Evolutionary conservation across 2,797 vertebrate genomes (phyloP).

Genomic region (Pseudochromis fuscus): DNA sequence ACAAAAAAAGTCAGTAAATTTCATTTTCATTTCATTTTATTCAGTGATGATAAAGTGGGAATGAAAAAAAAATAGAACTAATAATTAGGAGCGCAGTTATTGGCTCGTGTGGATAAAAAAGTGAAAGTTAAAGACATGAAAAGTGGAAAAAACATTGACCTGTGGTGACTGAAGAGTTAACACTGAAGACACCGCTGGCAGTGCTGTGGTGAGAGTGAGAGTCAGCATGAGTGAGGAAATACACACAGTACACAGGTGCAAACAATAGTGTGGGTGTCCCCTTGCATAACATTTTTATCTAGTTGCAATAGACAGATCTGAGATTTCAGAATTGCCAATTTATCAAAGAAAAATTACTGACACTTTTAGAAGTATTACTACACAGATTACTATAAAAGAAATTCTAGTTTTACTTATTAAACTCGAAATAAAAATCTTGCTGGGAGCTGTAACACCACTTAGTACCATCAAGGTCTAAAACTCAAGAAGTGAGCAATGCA

Average conservation of each 20-base stretch:
- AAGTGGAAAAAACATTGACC: constrained; percentile 65
- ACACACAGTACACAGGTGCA: neutral
- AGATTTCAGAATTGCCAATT: neutral
- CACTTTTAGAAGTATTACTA: neutral
- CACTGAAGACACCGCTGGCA: constrained; percentile 53
- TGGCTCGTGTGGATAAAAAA: neutral
- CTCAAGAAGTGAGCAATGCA: neutral
- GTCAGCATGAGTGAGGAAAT: constrained; percentile 27
- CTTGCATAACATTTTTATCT: neutral
- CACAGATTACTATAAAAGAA: neutral
- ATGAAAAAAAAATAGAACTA: neutral
- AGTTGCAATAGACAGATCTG: neutral
- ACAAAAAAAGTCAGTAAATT: neutral
- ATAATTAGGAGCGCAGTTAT: neutral
- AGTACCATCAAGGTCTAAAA: neutral
- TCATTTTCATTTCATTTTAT: too few relatives aligned
- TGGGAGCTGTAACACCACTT: neutral
- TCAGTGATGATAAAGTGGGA: neutral
- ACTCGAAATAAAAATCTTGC: neutral
- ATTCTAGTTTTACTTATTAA: neutral
- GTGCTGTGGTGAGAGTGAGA: constrained; percentile 68
- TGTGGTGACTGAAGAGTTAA: constrained; percentile 68
- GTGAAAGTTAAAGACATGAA: neutral
- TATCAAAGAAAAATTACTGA: neutral
- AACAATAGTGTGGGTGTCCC: neutral